phyloP scores from a whole-genome alignment of 2,888 invertebrate species.

The Diloba caeruleocephala region DNA sequence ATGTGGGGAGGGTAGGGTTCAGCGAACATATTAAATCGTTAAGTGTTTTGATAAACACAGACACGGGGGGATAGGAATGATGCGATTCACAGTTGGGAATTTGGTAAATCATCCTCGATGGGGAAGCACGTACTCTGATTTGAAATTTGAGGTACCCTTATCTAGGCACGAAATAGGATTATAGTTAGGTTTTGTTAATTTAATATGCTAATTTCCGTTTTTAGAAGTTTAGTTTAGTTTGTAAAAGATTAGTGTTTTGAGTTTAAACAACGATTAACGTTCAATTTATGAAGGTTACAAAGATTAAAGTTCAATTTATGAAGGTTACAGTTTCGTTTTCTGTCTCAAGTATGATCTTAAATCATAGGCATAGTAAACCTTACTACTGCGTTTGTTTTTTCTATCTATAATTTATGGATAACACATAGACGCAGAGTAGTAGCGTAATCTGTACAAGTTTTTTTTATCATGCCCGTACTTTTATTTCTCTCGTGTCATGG shows the following conservation, averaged over 20 bases:
- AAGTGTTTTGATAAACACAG: conserved; percentile 89
- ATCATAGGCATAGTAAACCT: too few relatives aligned
- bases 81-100: conserved; percentile 79
- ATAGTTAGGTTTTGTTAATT: conserved; percentile 30
- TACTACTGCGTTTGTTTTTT: too few relatives aligned
- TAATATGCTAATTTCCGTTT: conserved; percentile 37
- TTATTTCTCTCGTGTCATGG: too few relatives aligned
- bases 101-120: conserved; percentile 78
- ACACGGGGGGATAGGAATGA: conserved; percentile 80
- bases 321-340: background rate
- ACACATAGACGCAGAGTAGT: too few relatives aligned
- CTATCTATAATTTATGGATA: too few relatives aligned
- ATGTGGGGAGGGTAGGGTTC: conserved; percentile 74
- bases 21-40: conserved; percentile 87
- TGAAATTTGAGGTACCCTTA: conserved; percentile 52
- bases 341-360: conserved; percentile 8
- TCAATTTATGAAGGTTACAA: too few relatives aligned
- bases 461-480: too few relatives aligned
- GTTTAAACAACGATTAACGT: too few relatives aligned
- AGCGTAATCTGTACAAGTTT: too few relatives aligned
- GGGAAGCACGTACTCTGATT: conserved; percentile 73
- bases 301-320: conserved; percentile 29
- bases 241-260: too few relatives aligned
- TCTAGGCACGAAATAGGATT: conserved; percentile 42
- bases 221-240: too few relatives aligned